A percentile compares a stretch with the other conserved stretches of the same genome.
phyloP scores from a whole-genome alignment of 2,113 vertebrate genomes.

The Dissostichus mawsoni region DNA sequence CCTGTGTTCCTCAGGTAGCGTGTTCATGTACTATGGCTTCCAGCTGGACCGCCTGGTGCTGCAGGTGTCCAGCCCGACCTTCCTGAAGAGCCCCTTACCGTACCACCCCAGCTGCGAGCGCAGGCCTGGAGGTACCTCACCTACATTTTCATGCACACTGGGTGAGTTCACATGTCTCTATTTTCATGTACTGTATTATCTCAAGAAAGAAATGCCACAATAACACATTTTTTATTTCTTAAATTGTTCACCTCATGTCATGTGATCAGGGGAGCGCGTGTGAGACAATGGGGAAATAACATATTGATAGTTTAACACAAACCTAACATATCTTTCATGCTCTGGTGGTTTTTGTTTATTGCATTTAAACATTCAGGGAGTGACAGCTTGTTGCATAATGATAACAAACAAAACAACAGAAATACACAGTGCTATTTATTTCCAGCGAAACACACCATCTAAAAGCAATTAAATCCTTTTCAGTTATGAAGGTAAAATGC shows the following conservation, averaged over 20 bases:
- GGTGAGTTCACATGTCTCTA: constrained; percentile 84
- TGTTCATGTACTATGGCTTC: constrained; percentile 95
- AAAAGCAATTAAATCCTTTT: neutral
- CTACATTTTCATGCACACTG: constrained; percentile 97
- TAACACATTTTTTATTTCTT: neutral
- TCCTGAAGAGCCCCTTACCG: constrained; percentile 91
- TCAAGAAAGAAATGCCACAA: neutral
- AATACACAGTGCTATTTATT: constrained; percentile 10
- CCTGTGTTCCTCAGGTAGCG: constrained; percentile 84
- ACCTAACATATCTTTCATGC: constrained; percentile 5
- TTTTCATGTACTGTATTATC: neutral
- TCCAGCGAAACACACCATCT: constrained; percentile 6
- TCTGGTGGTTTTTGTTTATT: neutral
- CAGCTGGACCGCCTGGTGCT: constrained; percentile 92
- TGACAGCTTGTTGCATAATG: neutral
- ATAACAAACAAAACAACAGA: constrained; percentile 9
- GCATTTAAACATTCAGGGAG: neutral
- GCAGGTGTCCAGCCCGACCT: constrained; percentile 93
- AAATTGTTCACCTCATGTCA: neutral
- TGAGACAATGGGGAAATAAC: neutral
- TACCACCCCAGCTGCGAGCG: constrained; percentile 93
- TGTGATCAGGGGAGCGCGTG: neutral
- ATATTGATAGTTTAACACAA: neutral
- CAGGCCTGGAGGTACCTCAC: constrained; percentile 97
- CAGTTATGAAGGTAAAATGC: neutral